Conservation (phyloP, 2,797 vertebrate genomes). For the Pseudochirops corinnae region DNA sequence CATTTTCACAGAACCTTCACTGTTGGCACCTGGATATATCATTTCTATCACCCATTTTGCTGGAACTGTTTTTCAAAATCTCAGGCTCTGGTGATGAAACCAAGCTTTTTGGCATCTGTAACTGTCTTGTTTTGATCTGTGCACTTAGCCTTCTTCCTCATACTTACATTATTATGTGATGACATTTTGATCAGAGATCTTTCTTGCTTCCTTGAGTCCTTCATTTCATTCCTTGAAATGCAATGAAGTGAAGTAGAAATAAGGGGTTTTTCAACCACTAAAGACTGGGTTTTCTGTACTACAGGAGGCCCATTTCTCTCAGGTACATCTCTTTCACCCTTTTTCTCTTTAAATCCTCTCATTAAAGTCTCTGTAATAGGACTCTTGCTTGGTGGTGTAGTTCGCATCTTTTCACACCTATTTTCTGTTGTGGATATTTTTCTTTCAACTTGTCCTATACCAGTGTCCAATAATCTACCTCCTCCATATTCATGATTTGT, state of each 20-base stretch:
- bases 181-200: conserved; percentile 75
- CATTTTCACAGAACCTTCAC: conserved; percentile 60
- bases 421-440: conserved; percentile 80
- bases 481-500: conserved; percentile 81
- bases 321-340: conserved; percentile 63
- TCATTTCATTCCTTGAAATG: conserved; percentile 69
- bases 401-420: conserved; percentile 79
- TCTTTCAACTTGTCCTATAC: conserved; percentile 77
- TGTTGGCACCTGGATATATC: conserved; percentile 65
- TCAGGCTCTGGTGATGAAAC: conserved; percentile 64
- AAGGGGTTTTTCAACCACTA: conserved; percentile 72
- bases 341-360: conserved; percentile 75
- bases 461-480: conserved; percentile 71
- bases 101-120: conserved; percentile 72
- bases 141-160: conserved; percentile 70
- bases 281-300: conserved; percentile 58
- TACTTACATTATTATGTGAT: conserved; percentile 73
- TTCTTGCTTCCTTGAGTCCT: conserved; percentile 77
- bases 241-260: conserved; percentile 14
- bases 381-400: conserved; percentile 71
- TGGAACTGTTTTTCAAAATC: conserved; percentile 66
- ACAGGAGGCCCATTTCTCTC: conserved; percentile 67
- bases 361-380: conserved; percentile 82
- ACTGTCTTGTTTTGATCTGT: conserved; percentile 68
- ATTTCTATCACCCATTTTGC: conserved; percentile 68